Evolutionary conservation across 2,797 vertebrate genomes (phyloP).

Genomic region (Lacerta viridis): DNA sequence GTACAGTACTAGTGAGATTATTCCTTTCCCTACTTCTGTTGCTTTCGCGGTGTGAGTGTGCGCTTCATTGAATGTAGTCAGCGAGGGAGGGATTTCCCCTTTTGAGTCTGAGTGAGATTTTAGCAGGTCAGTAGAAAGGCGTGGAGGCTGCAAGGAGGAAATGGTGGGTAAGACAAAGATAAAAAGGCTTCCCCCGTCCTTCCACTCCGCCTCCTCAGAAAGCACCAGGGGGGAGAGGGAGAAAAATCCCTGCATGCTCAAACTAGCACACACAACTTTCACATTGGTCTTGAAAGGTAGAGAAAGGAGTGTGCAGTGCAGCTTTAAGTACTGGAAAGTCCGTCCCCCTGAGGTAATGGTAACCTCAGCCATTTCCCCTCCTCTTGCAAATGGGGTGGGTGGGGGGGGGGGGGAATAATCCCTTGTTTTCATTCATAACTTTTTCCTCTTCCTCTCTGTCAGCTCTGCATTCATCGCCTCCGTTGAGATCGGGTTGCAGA

Average conservation of each 20-base stretch:
- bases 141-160: conserved; percentile 28
- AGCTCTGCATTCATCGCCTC: conserved; percentile 66
- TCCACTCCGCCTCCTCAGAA: conserved; percentile 20
- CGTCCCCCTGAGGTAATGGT: conserved; percentile 79
- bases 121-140: conserved; percentile 28
- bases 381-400: conserved; percentile 68
- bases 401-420: conserved; percentile 19
- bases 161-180: conserved; percentile 17
- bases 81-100: conserved; percentile 28
- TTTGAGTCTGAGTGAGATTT: neutral
- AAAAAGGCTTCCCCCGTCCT: conserved; percentile 25
- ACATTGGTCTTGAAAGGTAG: conserved; percentile 19
- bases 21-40: neutral
- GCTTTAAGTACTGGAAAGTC: conserved; percentile 75
- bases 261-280: conserved; percentile 4
- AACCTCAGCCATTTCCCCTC: conserved; percentile 78
- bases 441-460: conserved; percentile 79
- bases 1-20: neutral
- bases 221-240: neutral
- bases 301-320: conserved; percentile 62
- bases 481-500: conserved; percentile 68
- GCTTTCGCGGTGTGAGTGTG: neutral
- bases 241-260: conserved; percentile 16
- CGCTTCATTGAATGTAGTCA: conserved; percentile 5
- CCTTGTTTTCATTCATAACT: conserved; percentile 97